These are phyloP conservation scores for Wiebesia pumilae DNA, from an alignment of 1,140 invertebrate genomes.

Conservation along the genomic window DNA sequence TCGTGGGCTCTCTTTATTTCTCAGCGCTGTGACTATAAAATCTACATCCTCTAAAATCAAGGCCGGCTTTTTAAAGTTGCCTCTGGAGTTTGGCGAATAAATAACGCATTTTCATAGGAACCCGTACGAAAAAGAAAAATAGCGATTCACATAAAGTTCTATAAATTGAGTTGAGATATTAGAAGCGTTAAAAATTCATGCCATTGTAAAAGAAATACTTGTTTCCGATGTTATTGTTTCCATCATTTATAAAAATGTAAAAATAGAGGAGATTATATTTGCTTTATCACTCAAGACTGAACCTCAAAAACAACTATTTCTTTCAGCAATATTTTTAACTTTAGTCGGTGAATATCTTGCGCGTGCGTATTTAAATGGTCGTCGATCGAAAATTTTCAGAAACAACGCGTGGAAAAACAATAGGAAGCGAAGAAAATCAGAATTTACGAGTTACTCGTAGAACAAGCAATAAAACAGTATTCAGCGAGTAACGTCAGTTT, in stretches of 20 bases:
- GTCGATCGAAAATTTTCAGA: too few species aligned
- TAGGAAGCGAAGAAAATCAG: too few species aligned
- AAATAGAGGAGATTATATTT: background rate
- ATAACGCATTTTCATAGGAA: slow-evolving; percentile 54
- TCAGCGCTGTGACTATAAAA: slow-evolving; percentile 14
- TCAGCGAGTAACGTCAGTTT: too few species aligned
- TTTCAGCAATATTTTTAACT: too few species aligned
- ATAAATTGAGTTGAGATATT: slow-evolving; percentile 3
- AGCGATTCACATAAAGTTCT: background rate
- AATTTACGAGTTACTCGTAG: too few species aligned
- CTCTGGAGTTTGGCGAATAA: slow-evolving; percentile 63
- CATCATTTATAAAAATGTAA: background rate
- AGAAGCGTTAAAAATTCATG: background rate
- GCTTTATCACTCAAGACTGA: background rate
- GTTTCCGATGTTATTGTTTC: background rate
- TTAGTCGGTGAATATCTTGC: too few species aligned
- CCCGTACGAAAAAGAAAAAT: background rate
- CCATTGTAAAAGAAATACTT: background rate
- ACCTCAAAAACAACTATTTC: too few species aligned
- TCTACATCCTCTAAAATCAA: slow-evolving; percentile 61
- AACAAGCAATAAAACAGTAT: too few species aligned
- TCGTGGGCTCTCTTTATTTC: slow-evolving; percentile 41
- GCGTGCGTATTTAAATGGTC: too few species aligned
- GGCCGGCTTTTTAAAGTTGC: slow-evolving; percentile 47
- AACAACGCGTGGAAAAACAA: too few species aligned